phyloP scores from a whole-genome alignment of 1,140 invertebrate genomes.

The Philotrypesis tridentata region DNA sequence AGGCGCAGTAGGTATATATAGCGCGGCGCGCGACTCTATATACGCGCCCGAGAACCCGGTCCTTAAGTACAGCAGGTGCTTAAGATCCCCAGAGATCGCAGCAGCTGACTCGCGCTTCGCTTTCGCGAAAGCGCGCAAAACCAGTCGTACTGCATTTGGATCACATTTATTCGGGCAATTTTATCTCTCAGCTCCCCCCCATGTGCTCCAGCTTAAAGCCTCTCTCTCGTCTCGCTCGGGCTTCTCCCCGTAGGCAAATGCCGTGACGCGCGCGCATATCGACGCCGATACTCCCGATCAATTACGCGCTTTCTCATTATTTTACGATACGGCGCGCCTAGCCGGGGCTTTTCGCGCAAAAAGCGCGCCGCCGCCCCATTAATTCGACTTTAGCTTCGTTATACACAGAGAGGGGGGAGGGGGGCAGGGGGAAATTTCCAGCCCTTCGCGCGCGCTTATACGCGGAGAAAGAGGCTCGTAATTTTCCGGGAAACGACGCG shows the following conservation, averaged over 20 bases:
- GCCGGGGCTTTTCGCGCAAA: neutral
- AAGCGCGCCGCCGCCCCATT: neutral
- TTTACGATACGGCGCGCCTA: slow-evolving; percentile 14
- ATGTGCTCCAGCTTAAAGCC: slow-evolving; percentile 3
- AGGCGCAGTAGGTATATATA: neutral
- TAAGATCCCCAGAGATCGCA: slow-evolving; percentile 57
- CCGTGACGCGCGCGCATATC: slow-evolving; percentile 19
- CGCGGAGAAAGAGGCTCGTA: neutral
- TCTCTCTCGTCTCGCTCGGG: neutral
- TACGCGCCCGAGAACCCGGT: no score
- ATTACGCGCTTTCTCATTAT: slow-evolving; percentile 17
- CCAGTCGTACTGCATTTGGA: slow-evolving; percentile 63
- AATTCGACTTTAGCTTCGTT: neutral
- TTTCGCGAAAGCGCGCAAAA: slow-evolving; percentile 50
- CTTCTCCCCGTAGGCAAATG: slow-evolving; percentile 31
- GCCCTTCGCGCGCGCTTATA: no score
- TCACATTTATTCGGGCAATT: slow-evolving; percentile 51
- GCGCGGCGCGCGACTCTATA: no score
- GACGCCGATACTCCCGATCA: slow-evolving; percentile 44
- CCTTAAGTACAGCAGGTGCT: slow-evolving; percentile 61
- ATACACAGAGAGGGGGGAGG: neutral
- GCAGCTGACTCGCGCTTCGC: no score
- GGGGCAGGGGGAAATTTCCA: no score
- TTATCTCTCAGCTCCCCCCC: slow-evolving; percentile 48
- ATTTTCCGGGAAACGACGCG: neutral